These are phyloP conservation scores for Lampropteryx suffumata DNA, from an alignment of 2,888 invertebrate genomes.

Conservation along the genomic window DNA sequence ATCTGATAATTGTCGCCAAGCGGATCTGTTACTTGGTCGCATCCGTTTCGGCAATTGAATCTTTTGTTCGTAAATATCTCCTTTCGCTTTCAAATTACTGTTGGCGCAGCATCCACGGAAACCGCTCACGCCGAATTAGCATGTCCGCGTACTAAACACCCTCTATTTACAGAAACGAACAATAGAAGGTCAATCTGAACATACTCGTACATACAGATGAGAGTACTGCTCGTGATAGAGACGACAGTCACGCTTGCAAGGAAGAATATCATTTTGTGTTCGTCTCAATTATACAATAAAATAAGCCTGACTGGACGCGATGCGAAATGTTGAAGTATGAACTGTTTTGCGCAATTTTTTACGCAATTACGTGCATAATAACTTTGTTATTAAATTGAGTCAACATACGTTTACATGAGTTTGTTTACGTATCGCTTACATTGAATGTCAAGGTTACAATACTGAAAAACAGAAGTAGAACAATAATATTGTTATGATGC, in stretches of 20 bases:
- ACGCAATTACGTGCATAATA: slow-evolving; percentile 5
- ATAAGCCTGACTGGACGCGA: background rate
- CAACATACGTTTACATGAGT: slow-evolving; percentile 10
- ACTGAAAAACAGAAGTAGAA: slow-evolving; percentile 23
- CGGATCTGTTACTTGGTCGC: slow-evolving; percentile 45
- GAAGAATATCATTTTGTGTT: slow-evolving; percentile 7
- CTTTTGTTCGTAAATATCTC: slow-evolving; percentile 54
- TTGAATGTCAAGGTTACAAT: slow-evolving; percentile 36
- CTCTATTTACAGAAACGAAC: slow-evolving; percentile 69
- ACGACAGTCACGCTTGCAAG: slow-evolving; percentile 7
- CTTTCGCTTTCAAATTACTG: slow-evolving; percentile 67
- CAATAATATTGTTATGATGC: slow-evolving; percentile 14
- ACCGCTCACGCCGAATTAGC: slow-evolving; percentile 69
- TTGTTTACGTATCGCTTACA: slow-evolving; percentile 24
- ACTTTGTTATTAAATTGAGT: slow-evolving; percentile 14
- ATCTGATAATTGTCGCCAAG: slow-evolving; percentile 46
- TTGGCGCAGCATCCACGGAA: slow-evolving; percentile 60
- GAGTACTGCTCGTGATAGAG: slow-evolving; percentile 27
- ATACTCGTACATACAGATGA: slow-evolving; percentile 70
- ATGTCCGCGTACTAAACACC: slow-evolving; percentile 67
- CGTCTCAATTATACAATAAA: slow-evolving; percentile 1
- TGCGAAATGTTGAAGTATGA: background rate
- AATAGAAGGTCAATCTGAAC: slow-evolving; percentile 72
- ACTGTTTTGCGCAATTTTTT: slow-evolving; percentile 2
- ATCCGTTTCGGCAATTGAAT: slow-evolving; percentile 46